A percentile compares a stretch with the other conserved stretches of the same genome.
These are phyloP conservation scores for Cheilosia vulpina DNA, from an alignment of 2,888 invertebrate species.

Conservation along the genomic window DNA sequence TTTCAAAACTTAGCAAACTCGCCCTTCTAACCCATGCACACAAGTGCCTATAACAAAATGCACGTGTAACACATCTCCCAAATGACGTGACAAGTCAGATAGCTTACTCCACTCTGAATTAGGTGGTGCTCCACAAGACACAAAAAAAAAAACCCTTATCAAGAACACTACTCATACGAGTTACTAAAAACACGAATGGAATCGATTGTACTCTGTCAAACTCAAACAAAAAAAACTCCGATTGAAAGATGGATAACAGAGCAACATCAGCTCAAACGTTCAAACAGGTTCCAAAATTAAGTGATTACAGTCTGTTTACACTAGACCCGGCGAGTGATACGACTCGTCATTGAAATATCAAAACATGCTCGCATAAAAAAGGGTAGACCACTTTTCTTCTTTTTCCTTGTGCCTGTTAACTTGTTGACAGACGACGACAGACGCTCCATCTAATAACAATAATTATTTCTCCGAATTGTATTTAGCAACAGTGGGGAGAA, in stretches of 20 bases:
- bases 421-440: slow-evolving; percentile 21
- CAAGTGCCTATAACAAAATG: too few relatives aligned
- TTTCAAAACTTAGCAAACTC: too few relatives aligned
- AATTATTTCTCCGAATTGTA: slow-evolving; percentile 50
- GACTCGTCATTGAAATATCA: slow-evolving; percentile 32
- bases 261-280: slow-evolving; percentile 36
- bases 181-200: slow-evolving; percentile 16
- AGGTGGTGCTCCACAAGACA: neutral
- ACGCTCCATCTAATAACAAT: slow-evolving; percentile 7
- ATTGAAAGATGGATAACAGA: slow-evolving; percentile 44
- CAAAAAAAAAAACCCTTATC: neutral
- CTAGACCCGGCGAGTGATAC: neutral
- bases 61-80: neutral
- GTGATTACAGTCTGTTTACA: slow-evolving; percentile 45
- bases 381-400: slow-evolving; percentile 1
- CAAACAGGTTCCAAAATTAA: slow-evolving; percentile 38
- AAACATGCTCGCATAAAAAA: slow-evolving; percentile 9
- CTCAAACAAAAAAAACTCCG: slow-evolving; percentile 12
- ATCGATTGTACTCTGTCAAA: slow-evolving; percentile 25
- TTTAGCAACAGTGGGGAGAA: slow-evolving; percentile 2
- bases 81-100: slow-evolving; percentile 5
- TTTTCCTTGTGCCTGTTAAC: too few relatives aligned
- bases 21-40: neutral
- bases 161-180: slow-evolving; percentile 9
- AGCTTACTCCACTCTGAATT: slow-evolving; percentile 1